Conservation (phyloP, 1,140 invertebrate species). For the Drosophila ohnishii region DNA sequence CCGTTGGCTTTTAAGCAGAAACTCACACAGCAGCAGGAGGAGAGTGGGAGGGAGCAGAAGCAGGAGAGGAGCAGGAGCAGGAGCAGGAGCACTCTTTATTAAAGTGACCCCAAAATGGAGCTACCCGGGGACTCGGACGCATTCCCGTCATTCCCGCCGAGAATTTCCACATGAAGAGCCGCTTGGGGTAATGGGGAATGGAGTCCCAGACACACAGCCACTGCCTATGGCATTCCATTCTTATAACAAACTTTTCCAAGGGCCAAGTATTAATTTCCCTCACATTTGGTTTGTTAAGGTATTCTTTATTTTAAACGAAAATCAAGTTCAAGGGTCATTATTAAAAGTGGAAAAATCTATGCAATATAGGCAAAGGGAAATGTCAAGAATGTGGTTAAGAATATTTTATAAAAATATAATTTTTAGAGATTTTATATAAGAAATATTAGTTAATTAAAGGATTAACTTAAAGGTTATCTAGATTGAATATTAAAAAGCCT, state of each 20-base stretch:
- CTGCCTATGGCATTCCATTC: constrained; percentile 25
- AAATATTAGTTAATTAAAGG: too few relatives aligned
- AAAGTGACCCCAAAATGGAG: constrained; percentile 74
- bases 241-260: constrained; percentile 3
- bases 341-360: background rate
- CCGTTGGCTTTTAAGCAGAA: constrained; percentile 72
- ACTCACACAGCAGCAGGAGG: constrained; percentile 58
- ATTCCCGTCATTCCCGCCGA: constrained; percentile 30
- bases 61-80: background rate
- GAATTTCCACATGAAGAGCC: constrained; percentile 10
- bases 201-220: constrained; percentile 11
- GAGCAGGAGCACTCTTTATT: constrained; percentile 56
- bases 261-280: constrained; percentile 23
- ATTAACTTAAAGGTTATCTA: too few relatives aligned
- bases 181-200: constrained; percentile 9
- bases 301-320: constrained; percentile 13
- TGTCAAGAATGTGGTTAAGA: background rate
- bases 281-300: background rate
- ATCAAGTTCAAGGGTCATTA: background rate
- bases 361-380: background rate
- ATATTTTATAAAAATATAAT: background rate
- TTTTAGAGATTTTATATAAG: too few relatives aligned
- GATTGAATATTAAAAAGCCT: background rate
- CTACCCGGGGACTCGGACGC: constrained; percentile 11
- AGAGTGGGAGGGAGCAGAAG: constrained; percentile 10